Evolutionary conservation across 2,797 vertebrate genomes (phyloP).

Genomic region (Etheostoma perlongum): DNA sequence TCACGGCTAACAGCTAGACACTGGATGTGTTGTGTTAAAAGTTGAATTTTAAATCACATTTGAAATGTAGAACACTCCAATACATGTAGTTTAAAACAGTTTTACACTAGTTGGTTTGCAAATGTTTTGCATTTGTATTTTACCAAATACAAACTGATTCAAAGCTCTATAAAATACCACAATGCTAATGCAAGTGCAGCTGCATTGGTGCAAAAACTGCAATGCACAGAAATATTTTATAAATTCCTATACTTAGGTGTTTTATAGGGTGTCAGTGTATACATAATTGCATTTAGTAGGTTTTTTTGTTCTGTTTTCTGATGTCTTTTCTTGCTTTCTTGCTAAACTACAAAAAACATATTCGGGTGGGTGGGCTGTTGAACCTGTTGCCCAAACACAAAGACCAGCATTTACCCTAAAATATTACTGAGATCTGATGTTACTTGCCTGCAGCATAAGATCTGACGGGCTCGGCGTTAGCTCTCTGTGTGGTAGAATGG

Average conservation of each 20-base stretch:
- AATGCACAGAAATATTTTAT: neutral
- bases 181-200: neutral
- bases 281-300: neutral
- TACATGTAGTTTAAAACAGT: neutral
- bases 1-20: slow-evolving; percentile 3
- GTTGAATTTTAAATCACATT: neutral
- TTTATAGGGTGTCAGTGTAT: neutral
- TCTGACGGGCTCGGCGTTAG: slow-evolving; percentile 65
- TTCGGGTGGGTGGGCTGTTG: neutral
- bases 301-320: neutral
- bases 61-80: neutral
- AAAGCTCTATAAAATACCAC: neutral
- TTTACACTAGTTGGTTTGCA: neutral
- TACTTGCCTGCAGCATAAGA: slow-evolving; percentile 73
- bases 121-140: neutral
- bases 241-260: neutral
- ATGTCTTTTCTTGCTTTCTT: neutral
- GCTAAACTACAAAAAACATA: neutral
- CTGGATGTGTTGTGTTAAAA: neutral
- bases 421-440: neutral
- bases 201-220: neutral
- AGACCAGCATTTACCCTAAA: neutral
- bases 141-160: neutral
- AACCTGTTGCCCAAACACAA: neutral
- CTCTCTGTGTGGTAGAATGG: slow-evolving; percentile 54